These are phyloP conservation scores for Nomia melanderi DNA, from an alignment of 1,140 invertebrate genomes.

Conservation along the genomic window DNA sequence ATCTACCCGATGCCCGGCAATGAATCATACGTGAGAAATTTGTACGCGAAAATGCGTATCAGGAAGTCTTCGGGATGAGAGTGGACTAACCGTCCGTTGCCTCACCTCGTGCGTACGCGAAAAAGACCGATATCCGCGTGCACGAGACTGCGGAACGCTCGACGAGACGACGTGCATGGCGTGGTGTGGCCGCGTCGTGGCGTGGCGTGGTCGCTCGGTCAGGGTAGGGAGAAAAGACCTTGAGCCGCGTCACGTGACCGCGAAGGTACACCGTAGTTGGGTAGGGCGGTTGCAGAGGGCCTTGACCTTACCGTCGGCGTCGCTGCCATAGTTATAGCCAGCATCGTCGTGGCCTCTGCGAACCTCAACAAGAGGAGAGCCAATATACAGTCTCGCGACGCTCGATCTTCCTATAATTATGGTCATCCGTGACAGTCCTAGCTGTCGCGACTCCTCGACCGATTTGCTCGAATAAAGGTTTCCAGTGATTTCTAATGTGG, in stretches of 20 bases:
- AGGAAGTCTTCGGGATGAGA: not conserved
- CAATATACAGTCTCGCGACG: conserved; percentile 4
- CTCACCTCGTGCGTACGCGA: not conserved
- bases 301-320: conserved; percentile 77
- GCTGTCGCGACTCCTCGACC: not conserved
- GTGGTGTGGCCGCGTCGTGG: not conserved
- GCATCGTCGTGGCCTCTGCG: conserved; percentile 52
- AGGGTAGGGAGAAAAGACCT: conserved; percentile 79
- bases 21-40: conserved; percentile 20
- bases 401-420: conserved; percentile 21
- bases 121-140: conserved; percentile 36
- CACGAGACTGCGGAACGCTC: conserved; percentile 35
- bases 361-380: conserved; percentile 23
- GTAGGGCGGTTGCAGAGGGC: conserved; percentile 79
- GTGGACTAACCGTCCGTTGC: not conserved
- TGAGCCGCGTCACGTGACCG: conserved; percentile 79
- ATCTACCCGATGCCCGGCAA: conserved; percentile 52
- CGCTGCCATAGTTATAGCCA: conserved; percentile 61
- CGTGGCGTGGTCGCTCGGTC: conserved; percentile 29
- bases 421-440: too few species aligned
- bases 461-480: not conserved
- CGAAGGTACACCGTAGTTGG: conserved; percentile 76
- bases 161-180: conserved; percentile 50
- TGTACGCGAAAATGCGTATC: not conserved
- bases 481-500: not conserved